phyloP scores from a whole-genome alignment of 2,113 vertebrate genomes.

The Rostratula benghalensis region DNA sequence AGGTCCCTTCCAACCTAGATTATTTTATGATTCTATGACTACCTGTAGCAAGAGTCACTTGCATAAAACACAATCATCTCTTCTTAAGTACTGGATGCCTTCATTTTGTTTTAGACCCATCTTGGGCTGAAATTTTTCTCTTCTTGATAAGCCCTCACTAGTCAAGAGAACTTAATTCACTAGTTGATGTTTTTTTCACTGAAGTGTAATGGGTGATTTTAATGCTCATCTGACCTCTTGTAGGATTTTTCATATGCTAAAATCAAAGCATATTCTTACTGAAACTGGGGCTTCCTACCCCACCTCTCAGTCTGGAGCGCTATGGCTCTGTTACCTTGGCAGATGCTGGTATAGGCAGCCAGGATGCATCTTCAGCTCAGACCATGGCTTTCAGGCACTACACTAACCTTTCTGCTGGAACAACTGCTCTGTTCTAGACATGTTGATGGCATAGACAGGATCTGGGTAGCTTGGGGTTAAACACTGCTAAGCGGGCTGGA shows the following conservation, averaged over 20 bases:
- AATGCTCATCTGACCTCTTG: not conserved
- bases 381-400: not conserved
- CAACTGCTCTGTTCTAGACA: too few relatives aligned
- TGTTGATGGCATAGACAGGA: too few relatives aligned
- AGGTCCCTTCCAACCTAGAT: too few relatives aligned
- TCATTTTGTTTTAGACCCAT: not conserved
- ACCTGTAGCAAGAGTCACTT: not conserved
- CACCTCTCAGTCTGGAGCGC: not conserved
- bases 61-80: not conserved
- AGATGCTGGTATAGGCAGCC: not conserved
- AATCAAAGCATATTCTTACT: not conserved
- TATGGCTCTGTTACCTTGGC: not conserved
- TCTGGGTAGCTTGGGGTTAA: too few relatives aligned
- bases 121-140: not conserved
- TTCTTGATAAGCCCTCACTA: not conserved
- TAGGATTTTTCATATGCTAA: not conserved
- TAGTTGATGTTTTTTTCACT: not conserved
- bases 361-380: not conserved
- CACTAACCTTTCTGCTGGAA: not conserved
- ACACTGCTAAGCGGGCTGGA: too few relatives aligned
- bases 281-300: not conserved
- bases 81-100: not conserved
- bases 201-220: not conserved
- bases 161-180: not conserved
- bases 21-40: not conserved